These are phyloP conservation scores for Achlya flavicornis DNA, from an alignment of 2,888 invertebrate genomes.

Conservation along the genomic window DNA sequence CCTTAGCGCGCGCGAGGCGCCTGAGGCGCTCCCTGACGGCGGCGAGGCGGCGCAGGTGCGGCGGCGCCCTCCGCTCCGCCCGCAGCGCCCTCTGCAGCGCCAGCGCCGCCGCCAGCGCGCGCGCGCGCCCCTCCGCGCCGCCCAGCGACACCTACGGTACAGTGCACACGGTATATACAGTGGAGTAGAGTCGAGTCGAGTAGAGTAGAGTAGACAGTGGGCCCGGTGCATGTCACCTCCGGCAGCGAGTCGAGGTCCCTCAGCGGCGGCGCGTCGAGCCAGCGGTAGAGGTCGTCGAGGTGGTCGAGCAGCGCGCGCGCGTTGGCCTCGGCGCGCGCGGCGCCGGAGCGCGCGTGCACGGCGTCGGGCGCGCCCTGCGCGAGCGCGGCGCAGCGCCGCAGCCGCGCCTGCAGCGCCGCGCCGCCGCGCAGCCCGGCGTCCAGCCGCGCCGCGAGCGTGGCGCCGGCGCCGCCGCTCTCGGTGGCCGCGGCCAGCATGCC, in stretches of 20 bases:
- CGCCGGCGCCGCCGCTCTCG: constrained; percentile 91
- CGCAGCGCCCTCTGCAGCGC: constrained; percentile 50
- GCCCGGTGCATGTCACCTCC: too few relatives aligned
- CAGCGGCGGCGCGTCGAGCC: constrained; percentile 71
- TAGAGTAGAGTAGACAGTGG: too few relatives aligned
- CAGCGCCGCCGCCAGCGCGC: constrained; percentile 55
- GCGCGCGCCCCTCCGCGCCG: constrained; percentile 59
- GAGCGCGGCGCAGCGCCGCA: constrained; percentile 84
- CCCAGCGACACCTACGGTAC: constrained; percentile 61
- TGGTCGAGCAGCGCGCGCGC: constrained; percentile 91
- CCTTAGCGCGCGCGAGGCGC: constrained; percentile 58
- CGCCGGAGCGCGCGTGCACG: constrained; percentile 65
- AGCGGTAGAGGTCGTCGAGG: constrained; percentile 84
- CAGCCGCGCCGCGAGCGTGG: constrained; percentile 85
- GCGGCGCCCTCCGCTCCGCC: constrained; percentile 36
- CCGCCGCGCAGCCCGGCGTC: constrained; percentile 82
- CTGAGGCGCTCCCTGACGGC: constrained; percentile 65
- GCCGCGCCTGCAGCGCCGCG: constrained; percentile 58
- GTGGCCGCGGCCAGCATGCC: constrained; percentile 88
- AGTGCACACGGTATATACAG: too few relatives aligned
- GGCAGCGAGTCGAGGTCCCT: constrained; percentile 59
- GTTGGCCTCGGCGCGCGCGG: constrained; percentile 88
- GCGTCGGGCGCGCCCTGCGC: constrained; percentile 80
- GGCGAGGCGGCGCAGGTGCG: constrained; percentile 54
- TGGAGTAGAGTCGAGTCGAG: too few relatives aligned